A percentile compares a stretch with the other conserved stretches of the same genome.
phyloP scores from a whole-genome alignment of 2,888 invertebrate genomes.

The Lepidochitona cinerea region DNA sequence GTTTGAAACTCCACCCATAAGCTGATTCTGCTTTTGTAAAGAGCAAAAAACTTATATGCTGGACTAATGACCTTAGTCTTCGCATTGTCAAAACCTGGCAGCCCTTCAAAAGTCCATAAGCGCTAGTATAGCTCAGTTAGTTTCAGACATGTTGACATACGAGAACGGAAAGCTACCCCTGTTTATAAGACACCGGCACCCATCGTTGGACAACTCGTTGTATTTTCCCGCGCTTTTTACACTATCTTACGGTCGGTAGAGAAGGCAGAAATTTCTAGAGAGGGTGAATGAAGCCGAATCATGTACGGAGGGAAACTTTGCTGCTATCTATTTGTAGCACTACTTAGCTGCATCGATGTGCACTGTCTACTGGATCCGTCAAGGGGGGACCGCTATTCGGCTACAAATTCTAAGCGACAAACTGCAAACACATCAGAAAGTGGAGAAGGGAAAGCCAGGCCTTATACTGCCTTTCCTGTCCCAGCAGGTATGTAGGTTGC shows the following conservation, averaged over 20 bases:
- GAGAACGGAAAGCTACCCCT: background rate
- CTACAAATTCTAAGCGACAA: too few relatives aligned
- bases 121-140: background rate
- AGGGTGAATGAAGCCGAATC: constrained; percentile 4
- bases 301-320: constrained; percentile 3
- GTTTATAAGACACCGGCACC: background rate
- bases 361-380: background rate
- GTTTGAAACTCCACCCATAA: background rate
- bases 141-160: constrained; percentile 6
- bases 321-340: background rate
- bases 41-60: background rate
- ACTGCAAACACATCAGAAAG: too few relatives aligned
- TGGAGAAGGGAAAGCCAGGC: background rate
- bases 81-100: background rate
- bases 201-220: background rate
- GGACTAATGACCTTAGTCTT: constrained; percentile 1
- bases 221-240: constrained; percentile 7
- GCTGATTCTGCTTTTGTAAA: background rate
- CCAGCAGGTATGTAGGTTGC: background rate
- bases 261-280: background rate
- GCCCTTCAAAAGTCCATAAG: background rate
- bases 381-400: too few relatives aligned
- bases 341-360: background rate
- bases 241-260: background rate
- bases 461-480: background rate